Base-by-base conservation (phyloP, 2,113 vertebrate genomes). In the Excalfactoria chinensis region DNA sequence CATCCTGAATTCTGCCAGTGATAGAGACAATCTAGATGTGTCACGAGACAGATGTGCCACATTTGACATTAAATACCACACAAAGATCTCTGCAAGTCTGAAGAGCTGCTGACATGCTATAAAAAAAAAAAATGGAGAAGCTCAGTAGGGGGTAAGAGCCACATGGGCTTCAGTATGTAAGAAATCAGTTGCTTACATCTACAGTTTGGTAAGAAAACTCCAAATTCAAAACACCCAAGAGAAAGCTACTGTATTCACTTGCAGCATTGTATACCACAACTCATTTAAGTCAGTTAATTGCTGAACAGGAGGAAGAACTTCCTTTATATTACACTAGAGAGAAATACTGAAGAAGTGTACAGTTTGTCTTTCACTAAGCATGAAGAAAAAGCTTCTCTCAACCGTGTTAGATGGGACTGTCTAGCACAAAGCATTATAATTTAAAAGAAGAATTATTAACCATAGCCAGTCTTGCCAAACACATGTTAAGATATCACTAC, bases 11-110 rank as follows among this genome's bases (percentile, higher is more conserved):
- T 76, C 28, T 51, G 32, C 6, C 1, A 1, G 72, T 3, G 4
- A 16, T 20, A 79, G 48, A 77, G 51, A 18, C 12, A 59, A 53
- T 12, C 51, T 28, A 18, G 8, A 17, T 41, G 6, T 51, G 35
- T 20, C 79, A 60, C 1, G n/a, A 84, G 19, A 28, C 17, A 92
- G 69, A 63, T 26, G 17, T 2, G 17, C 13, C 73, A 72, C 40
- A 40, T 25, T 22, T 46, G 17, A 55, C 58, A 62, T 21, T 5
- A n/a, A 1, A 0, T 35, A 48, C 64, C 22, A 2, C 22, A 2
- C 20, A 11, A 56, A 69, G 86, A 49, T 6, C n/a, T 71, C 41
- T 48, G 7, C 16, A 41, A 11, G 15, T 51, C 40, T 20, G 48
- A 68, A 71, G n/a, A 69, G 26, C 18, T 49, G 35, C 51, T 19